Evolutionary conservation across 2,888 invertebrate species (phyloP).

Genomic region (Andrena marginata): DNA sequence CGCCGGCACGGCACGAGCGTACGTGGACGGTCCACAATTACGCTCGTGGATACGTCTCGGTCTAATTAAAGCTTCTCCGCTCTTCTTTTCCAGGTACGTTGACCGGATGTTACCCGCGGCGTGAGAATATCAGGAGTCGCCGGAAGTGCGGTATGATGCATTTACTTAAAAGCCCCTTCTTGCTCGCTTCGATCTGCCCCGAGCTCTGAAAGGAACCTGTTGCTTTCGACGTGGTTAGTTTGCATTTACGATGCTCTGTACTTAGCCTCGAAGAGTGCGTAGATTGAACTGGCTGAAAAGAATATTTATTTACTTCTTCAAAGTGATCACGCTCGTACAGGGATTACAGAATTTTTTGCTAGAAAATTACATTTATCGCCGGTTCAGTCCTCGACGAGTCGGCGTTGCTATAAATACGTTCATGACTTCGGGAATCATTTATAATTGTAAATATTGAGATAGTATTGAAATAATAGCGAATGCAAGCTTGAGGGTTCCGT

Average conservation of each 20-base stretch:
- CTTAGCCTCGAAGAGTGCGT: neutral
- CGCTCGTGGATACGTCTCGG: conserved; percentile 54
- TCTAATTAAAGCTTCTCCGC: conserved; percentile 76
- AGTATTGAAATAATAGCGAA: neutral
- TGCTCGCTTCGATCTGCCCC: conserved; percentile 17
- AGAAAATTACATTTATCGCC: too few relatives aligned
- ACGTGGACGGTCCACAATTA: conserved; percentile 54
- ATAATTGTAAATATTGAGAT: neutral
- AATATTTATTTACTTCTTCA: neutral
- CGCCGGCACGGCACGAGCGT: conserved; percentile 4
- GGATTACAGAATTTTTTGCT: too few relatives aligned
- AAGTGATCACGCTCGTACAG: neutral
- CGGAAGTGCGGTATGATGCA: conserved; percentile 72
- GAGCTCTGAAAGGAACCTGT: neutral
- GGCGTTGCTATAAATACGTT: neutral
- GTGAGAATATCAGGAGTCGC: conserved; percentile 74
- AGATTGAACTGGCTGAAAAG: neutral
- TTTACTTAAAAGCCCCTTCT: conserved; percentile 20
- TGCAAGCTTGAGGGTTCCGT: neutral
- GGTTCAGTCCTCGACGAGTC: neutral
- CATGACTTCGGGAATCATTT: neutral
- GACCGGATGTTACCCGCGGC: conserved; percentile 62
- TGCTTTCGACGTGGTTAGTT: neutral
- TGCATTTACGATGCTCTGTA: neutral
- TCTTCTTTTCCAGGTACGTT: conserved; percentile 76